Evolutionary conservation across 2,113 vertebrate species (phyloP).

Genomic region (Bettongia penicillata): DNA sequence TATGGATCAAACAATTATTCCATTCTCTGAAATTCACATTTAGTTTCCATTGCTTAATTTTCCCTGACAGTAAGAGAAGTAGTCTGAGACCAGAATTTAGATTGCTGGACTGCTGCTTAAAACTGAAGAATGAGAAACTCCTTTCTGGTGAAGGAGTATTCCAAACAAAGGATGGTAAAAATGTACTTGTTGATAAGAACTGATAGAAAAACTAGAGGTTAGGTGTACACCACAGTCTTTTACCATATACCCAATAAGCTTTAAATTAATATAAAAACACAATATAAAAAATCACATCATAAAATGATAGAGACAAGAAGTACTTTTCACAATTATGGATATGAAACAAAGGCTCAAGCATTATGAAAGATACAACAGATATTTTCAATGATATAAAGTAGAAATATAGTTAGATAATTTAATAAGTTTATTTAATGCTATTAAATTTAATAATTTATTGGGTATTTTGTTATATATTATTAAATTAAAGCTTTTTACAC

Average conservation of each 20-base stretch:
- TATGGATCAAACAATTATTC: conserved; percentile 37
- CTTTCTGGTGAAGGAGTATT: background rate
- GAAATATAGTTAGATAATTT: background rate
- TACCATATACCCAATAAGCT: background rate
- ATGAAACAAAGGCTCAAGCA: background rate
- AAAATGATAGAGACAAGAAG: background rate
- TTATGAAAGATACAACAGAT: background rate
- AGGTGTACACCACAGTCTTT: background rate
- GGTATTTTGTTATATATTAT: too few relatives aligned
- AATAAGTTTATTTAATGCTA: too few relatives aligned
- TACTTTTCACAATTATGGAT: too few relatives aligned
- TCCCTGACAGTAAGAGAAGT: background rate
- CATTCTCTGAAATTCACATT: background rate
- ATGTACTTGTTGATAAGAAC: background rate
- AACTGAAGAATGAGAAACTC: background rate
- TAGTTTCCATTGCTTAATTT: background rate
- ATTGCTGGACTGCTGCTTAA: background rate
- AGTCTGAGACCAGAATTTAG: background rate
- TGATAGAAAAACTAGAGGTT: background rate
- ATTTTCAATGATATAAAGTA: background rate
- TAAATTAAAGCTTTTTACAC: too few relatives aligned
- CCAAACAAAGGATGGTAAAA: background rate
- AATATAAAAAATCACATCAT: background rate
- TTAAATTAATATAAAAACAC: too few relatives aligned
- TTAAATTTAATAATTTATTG: too few relatives aligned